A percentile compares a stretch with the other conserved stretches of the same genome.
phyloP scores from a whole-genome alignment of 2,797 vertebrate genomes.

The Sylvilagus floridanus region DNA sequence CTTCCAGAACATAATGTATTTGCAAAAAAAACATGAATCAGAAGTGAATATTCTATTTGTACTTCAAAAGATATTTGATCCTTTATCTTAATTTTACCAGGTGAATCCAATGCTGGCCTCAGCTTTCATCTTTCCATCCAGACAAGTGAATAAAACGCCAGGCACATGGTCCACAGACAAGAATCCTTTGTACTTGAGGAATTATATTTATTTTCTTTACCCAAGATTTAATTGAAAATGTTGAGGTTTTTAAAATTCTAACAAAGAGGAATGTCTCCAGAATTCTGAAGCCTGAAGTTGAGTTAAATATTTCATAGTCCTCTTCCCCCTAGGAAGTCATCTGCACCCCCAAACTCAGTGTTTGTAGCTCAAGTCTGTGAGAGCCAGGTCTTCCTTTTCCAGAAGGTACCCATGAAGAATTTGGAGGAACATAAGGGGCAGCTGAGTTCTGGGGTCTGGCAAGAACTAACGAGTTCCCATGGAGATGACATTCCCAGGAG shows the following conservation, averaged over 20 bases:
- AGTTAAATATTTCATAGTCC: background rate
- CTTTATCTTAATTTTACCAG: constrained; percentile 58
- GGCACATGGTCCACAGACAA: background rate
- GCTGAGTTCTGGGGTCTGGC: background rate
- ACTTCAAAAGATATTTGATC: constrained; percentile 72
- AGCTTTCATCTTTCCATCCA: constrained; percentile 53
- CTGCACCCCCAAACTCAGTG: background rate
- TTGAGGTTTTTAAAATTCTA: constrained; percentile 3
- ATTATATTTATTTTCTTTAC: constrained; percentile 28
- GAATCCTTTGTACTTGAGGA: background rate
- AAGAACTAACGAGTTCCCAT: background rate
- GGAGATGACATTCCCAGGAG: background rate
- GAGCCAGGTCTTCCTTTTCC: background rate
- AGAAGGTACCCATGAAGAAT: background rate
- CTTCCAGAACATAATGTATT: constrained; percentile 59
- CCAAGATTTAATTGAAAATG: constrained; percentile 27
- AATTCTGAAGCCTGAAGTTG: background rate
- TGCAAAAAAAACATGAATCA: constrained; percentile 57
- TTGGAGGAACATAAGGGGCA: background rate
- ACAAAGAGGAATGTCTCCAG: background rate
- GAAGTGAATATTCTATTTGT: constrained; percentile 63
- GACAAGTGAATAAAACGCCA: constrained; percentile 44
- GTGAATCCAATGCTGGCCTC: background rate
- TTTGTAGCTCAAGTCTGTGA: background rate
- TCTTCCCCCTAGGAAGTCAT: background rate